phyloP scores from a whole-genome alignment of 2,797 vertebrate species.

The Gastrophryne carolinensis region DNA sequence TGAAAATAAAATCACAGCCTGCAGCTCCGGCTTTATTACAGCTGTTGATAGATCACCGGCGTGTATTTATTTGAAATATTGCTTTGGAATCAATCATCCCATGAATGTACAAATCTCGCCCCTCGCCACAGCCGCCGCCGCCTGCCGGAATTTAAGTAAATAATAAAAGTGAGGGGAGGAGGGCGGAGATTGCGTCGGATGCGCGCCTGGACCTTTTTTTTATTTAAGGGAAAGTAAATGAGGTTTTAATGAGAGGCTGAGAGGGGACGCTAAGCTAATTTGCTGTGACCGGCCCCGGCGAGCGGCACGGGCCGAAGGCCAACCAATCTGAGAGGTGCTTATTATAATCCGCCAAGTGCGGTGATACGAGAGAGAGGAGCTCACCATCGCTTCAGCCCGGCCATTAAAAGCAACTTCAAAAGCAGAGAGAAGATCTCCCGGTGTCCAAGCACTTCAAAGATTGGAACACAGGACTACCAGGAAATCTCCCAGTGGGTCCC shows the following conservation, averaged over 20 bases:
- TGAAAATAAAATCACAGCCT: slow-evolving; percentile 98
- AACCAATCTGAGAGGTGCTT: not conserved
- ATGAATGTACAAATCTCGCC: slow-evolving; percentile 91
- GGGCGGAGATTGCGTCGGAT: not conserved
- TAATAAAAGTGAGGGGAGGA: too few relatives aligned
- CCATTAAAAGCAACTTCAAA: slow-evolving; percentile 5
- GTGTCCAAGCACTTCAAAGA: too few relatives aligned
- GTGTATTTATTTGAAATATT: slow-evolving; percentile 95
- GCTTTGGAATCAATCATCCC: slow-evolving; percentile 94
- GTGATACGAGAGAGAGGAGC: too few relatives aligned
- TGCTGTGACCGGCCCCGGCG: not conserved
- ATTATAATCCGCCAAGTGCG: slow-evolving; percentile 10
- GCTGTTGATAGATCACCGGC: slow-evolving; percentile 89
- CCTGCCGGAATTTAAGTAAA: slow-evolving; percentile 66
- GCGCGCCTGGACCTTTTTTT: not conserved
- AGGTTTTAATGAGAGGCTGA: slow-evolving; percentile 12
- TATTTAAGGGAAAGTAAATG: slow-evolving; percentile 13
- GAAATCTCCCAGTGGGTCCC: too few relatives aligned
- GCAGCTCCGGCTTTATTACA: slow-evolving; percentile 98
- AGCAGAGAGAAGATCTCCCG: not conserved
- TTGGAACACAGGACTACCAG: too few relatives aligned
- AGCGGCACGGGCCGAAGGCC: not conserved
- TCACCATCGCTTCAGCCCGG: too few relatives aligned
- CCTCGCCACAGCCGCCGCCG: too few relatives aligned
- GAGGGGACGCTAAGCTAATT: not conserved